phyloP scores from a whole-genome alignment of 2,797 vertebrate genomes.

The Lophotriccus pileatus region DNA sequence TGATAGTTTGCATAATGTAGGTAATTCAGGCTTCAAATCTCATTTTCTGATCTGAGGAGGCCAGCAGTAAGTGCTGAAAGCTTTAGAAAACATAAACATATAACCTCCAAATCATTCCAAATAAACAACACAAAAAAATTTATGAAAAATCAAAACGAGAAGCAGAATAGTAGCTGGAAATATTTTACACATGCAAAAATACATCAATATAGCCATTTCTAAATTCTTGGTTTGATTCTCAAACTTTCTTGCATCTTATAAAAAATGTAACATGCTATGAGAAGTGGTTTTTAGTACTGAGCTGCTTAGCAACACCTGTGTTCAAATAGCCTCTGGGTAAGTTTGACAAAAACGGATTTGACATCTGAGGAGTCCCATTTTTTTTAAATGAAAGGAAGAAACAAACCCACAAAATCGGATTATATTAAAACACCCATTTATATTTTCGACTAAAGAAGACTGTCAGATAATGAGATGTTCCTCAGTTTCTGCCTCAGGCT shows the following conservation, averaged over 20 bases:
- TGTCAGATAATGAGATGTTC: not conserved
- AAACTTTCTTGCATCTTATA: not conserved
- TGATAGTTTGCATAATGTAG: not conserved
- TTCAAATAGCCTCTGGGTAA: not conserved
- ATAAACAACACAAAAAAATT: not conserved
- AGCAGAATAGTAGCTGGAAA: not conserved
- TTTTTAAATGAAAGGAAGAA: not conserved
- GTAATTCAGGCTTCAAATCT: not conserved
- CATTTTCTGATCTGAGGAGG: not conserved
- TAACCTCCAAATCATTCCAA: not conserved
- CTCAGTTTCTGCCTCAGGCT: not conserved
- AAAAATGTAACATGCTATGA: not conserved
- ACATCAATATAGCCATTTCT: not conserved
- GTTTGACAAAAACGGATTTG: slow-evolving; percentile 19
- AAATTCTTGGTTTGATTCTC: not conserved
- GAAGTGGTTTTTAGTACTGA: not conserved
- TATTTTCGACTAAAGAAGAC: not conserved
- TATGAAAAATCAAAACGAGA: not conserved
- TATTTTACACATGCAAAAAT: not conserved
- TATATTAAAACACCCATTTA: slow-evolving; percentile 5
- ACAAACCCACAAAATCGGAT: not conserved
- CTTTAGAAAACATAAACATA: not conserved
- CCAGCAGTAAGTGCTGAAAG: not conserved
- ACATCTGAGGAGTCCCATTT: not conserved
- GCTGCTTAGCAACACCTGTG: slow-evolving; percentile 32